Conservation (phyloP, 1,140 invertebrate species). For the Drosophila sp. region DNA sequence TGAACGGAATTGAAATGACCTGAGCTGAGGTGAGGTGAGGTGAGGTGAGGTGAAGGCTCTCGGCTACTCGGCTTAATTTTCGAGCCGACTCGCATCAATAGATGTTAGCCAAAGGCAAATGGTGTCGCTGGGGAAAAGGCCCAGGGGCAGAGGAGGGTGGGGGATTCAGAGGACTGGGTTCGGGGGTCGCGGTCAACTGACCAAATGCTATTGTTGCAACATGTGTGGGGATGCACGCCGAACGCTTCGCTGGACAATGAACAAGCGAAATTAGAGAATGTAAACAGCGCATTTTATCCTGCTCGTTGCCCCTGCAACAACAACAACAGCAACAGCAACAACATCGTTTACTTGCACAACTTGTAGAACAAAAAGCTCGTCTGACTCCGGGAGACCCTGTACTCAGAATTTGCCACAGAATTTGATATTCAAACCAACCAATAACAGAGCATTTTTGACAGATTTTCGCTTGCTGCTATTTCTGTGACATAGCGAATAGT, state of each 20-base stretch:
- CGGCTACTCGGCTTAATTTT: constrained; percentile 72
- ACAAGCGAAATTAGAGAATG: constrained; percentile 83
- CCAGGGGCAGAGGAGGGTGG: not conserved
- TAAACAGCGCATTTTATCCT: constrained; percentile 83
- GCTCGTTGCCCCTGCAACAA: constrained; percentile 62
- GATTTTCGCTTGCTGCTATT: too few relatives aligned
- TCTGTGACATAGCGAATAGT: too few relatives aligned
- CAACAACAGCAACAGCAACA: constrained; percentile 25
- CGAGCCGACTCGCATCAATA: constrained; percentile 55
- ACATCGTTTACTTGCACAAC: constrained; percentile 53
- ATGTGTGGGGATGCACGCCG: constrained; percentile 54
- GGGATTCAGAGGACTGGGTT: not conserved
- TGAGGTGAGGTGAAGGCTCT: constrained; percentile 3
- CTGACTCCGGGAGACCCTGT: too few relatives aligned
- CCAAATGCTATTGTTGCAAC: constrained; percentile 48
- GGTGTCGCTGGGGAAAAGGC: too few relatives aligned
- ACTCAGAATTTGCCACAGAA: too few relatives aligned
- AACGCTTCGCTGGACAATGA: constrained; percentile 82
- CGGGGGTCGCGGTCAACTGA: constrained; percentile 53
- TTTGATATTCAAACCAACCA: too few relatives aligned
- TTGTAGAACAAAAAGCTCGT: too few relatives aligned
- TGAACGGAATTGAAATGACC: too few relatives aligned
- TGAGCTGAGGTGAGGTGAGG: constrained; percentile 22
- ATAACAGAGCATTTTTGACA: too few relatives aligned
- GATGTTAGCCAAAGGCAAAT: not conserved